Percentiles rank a stretch among this genome's conserved stretches.
phyloP scores from a whole-genome alignment of 2,888 invertebrate genomes.

The Drymonia ruficornis region DNA sequence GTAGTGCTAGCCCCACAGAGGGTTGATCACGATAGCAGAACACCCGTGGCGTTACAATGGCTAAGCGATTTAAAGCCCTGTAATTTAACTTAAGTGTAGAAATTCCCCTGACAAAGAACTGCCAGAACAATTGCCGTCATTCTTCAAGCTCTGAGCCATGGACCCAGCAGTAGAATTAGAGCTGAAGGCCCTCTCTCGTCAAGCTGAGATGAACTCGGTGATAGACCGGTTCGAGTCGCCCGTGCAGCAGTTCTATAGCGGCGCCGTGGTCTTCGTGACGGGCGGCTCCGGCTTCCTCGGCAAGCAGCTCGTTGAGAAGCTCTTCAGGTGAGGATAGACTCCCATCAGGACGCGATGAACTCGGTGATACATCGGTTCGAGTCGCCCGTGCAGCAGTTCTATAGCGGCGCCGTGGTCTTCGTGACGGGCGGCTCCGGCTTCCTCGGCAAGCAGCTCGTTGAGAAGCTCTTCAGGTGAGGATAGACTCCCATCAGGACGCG shows the following conservation, averaged over 20 bases:
- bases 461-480: slow-evolving; percentile 5
- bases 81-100: too few species aligned
- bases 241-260: slow-evolving; percentile 2
- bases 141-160: not conserved
- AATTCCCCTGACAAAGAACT: too few species aligned
- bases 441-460: slow-evolving; percentile 4
- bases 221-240: slow-evolving; percentile 1
- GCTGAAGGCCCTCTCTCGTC: not conserved
- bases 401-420: not conserved
- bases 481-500: not conserved
- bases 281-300: slow-evolving; percentile 5
- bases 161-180: slow-evolving; percentile 5
- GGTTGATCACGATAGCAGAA: too few species aligned
- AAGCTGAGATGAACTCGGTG: not conserved
- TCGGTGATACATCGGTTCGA: not conserved
- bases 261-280: not conserved
- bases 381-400: slow-evolving; percentile 2
- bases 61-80: too few species aligned
- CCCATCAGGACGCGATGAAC: not conserved
- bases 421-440: slow-evolving; percentile 5
- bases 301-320: slow-evolving; percentile 5
- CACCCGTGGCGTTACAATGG: too few species aligned
- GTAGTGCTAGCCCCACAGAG: too few species aligned
- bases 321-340: slow-evolving; percentile 2
- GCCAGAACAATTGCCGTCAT: too few species aligned